Evolutionary conservation across 2,797 vertebrate species (phyloP), one percentile per base, ranked within the genome.

Genomic region (Garrulus glandarius): DNA sequence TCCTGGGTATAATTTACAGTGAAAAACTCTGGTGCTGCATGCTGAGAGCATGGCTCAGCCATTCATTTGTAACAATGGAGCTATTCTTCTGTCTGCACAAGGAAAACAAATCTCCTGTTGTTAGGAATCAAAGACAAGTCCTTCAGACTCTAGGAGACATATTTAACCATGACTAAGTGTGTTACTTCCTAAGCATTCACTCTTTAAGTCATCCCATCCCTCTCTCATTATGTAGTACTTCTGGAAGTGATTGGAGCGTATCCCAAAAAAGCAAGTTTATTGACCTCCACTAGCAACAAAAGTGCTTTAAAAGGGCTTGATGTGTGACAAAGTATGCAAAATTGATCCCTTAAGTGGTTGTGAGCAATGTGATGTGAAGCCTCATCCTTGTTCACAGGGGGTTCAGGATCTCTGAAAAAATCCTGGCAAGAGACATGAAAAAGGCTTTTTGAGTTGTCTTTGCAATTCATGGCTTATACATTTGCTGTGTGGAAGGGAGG

Each of bases 61-160:
- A 23, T 74, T 86, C 86, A 87, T 96, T 94, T 93, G 34, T 88
- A 79, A 94, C 88, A 91, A 80, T 15, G 79, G 72, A 75, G 78
- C 46, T 47, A 34, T 61, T 93, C 55, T 87, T 76, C 85, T 85
- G 79, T 89, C 91, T 94, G 83, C 80, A 74, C 55, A 64, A 87
- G 91, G 67, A 94, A 94, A 97, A 97, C 79, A 96, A 93, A 93
- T 95, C 91, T 92, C 91, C 74, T 26, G 63, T 76, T 79, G 93
- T 88, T 77, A 90, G 64, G 82, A 81, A 87, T 88, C 85, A 92
- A 93, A 96, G 92, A 75, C 86, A 78, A 95, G 71, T 87, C 65
- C 92, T 96, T 92, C 92, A 95, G 92, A 92, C 52, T 95, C 61
- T 69, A 69, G 92, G 84, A 96, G 92, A 92, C 39, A 70, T 86